Base-by-base conservation (phyloP, 2,113 vertebrate species). In the Bufo bufo region DNA sequence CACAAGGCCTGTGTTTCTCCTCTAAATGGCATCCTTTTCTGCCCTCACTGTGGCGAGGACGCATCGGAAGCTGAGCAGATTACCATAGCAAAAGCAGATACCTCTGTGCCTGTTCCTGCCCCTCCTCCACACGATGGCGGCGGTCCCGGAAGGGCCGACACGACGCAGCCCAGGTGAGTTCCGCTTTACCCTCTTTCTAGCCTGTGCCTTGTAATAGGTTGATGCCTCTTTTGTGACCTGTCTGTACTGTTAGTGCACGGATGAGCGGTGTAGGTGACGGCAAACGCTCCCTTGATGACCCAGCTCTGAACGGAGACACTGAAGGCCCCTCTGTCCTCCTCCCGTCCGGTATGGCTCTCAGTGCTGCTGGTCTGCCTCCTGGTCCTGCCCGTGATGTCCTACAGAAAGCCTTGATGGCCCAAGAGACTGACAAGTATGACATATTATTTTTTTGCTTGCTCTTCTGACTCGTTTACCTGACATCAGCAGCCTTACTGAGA, bases 31-130 rank as follows among this genome's bases (percentile, higher is more conserved):
- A 94, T 97, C 93, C 94, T 98, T 50, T 98, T 98, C 93, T 98
- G 97, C 89, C 97, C 97, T 3, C 97, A 98, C 90, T 98, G 97
- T 5, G 97, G 97, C 0, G 97, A 98, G 85, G 97, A 98, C 0
- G 97, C 97, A 0, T 96, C 97, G 0, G 97, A 98, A 90, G 97
- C 97, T 3, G 97, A 97, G 84, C 97, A 97, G 75, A 96, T 98
- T 91, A 97, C 95, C 82, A 92, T 98, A 43, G 94, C 96, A 3
- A 91, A 94, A 17, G 93, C 94, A 0, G 94, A 95, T 0, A 91
- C 93, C 0, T 91, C 92, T 4, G 91, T 93, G 0, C 95, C 90
- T 0, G 91, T 92, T 0, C 87, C 92, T 0, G 91, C 92, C 8
- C 84, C 92, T 4, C 89, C 90, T 8, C 91, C 85, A 69, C 91